Percentiles rank a stretch among this genome's conserved stretches.
Evolutionary conservation across 2,797 vertebrate genomes (phyloP).

Genomic region (Acanthornis magna): DNA sequence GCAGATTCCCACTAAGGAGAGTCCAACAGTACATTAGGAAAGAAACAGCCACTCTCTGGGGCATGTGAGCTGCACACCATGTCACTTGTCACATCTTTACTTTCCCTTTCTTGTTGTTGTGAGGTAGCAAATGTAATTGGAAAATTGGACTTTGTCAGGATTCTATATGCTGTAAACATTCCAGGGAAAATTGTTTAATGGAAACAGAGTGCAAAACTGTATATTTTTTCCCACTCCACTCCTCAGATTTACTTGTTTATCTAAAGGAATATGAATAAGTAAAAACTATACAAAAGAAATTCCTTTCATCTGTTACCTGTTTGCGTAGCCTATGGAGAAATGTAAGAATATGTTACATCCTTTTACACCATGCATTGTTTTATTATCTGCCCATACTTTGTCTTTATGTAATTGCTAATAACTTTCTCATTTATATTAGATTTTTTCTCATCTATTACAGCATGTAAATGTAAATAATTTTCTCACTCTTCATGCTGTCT

Average conservation of each 20-base stretch:
- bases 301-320: not conserved
- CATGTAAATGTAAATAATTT: slow-evolving; percentile 8
- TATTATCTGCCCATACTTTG: not conserved
- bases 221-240: not conserved
- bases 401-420: not conserved
- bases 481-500: not conserved
- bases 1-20: not conserved
- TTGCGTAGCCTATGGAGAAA: not conserved
- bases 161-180: not conserved
- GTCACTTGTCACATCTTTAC: not conserved
- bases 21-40: not conserved
- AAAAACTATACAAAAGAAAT: not conserved
- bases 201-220: not conserved
- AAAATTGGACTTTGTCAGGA: not conserved
- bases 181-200: not conserved
- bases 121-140: not conserved
- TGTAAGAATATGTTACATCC: not conserved
- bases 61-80: not conserved
- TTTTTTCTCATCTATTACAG: not conserved
- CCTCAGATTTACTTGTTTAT: not conserved
- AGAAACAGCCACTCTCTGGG: not conserved
- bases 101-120: not conserved
- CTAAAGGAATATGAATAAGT: not conserved
- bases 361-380: not conserved
- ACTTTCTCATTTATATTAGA: not conserved